phyloP scores from a whole-genome alignment of 1,140 invertebrate genomes.

The Sweltsa coloradensis region DNA sequence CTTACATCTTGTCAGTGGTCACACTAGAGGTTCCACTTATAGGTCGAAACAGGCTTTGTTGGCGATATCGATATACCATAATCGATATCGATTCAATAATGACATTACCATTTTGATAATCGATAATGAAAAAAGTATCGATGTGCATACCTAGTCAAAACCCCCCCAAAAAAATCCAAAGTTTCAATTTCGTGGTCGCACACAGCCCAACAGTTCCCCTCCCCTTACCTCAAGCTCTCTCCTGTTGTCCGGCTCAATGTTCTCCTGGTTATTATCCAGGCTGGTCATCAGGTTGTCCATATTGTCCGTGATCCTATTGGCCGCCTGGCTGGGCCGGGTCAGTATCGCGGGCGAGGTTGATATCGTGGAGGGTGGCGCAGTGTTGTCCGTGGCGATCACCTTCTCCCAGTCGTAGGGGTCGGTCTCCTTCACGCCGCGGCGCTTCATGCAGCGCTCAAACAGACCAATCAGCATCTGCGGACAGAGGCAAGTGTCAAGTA shows the following conservation, averaged over 20 bases:
- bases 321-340: conserved; percentile 24
- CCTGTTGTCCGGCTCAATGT: conserved; percentile 55
- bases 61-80: no score
- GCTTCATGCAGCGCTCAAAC: conserved; percentile 89
- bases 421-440: conserved; percentile 73
- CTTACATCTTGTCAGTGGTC: no score
- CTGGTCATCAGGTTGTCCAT: conserved; percentile 32
- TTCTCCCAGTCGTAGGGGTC: conserved; percentile 98
- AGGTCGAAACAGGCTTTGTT: no score
- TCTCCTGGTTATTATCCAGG: conserved; percentile 55
- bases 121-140: no score
- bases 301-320: conserved; percentile 37
- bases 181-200: no score
- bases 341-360: conserved; percentile 27
- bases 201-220: no score
- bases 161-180: background rate
- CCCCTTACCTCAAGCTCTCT: conserved; percentile 32
- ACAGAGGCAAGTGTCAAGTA: conserved; percentile 9
- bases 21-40: no score
- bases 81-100: no score
- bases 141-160: no score
- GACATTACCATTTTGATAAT: no score
- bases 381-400: conserved; percentile 29
- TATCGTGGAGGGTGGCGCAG: conserved; percentile 30
- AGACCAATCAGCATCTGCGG: conserved; percentile 63